Evolutionary conservation across 1,140 invertebrate species (phyloP).

Genomic region (Berghia stephanieae): DNA sequence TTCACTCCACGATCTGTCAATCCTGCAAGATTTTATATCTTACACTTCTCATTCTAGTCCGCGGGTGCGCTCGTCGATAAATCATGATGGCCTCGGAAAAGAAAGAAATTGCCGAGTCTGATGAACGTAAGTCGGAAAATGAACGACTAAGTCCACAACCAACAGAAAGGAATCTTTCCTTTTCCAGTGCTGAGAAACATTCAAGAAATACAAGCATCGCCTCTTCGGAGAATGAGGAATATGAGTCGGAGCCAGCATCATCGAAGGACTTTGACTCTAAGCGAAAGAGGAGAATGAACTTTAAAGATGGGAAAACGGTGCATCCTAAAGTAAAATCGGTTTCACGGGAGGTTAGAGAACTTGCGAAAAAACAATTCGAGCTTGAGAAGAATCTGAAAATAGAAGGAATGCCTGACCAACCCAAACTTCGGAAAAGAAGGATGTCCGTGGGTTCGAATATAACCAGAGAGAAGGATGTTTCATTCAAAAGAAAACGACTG

Average conservation of each 20-base stretch:
- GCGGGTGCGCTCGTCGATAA: not conserved
- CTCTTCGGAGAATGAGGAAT: not conserved
- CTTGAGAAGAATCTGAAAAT: slow-evolving; percentile 33
- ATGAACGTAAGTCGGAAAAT: not conserved
- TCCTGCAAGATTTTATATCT: too few species aligned
- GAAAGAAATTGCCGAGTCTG: not conserved
- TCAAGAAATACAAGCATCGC: too few species aligned
- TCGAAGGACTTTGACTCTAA: not conserved
- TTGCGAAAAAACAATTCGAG: slow-evolving; percentile 16
- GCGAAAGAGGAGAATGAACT: not conserved
- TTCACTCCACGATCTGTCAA: slow-evolving; percentile 27
- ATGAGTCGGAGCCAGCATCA: slow-evolving; percentile 23
- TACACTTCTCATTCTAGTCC: too few species aligned
- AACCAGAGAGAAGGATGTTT: slow-evolving; percentile 24
- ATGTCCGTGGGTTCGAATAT: slow-evolving; percentile 9
- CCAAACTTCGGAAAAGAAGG: slow-evolving; percentile 27
- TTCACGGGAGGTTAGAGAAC: slow-evolving; percentile 19
- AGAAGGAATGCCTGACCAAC: slow-evolving; percentile 26
- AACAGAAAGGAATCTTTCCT: not conserved
- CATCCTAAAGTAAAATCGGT: not conserved
- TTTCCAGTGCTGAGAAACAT: not conserved
- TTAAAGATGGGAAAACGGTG: slow-evolving; percentile 18
- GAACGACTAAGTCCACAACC: not conserved
- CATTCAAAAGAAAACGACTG: slow-evolving; percentile 23
- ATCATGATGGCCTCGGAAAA: not conserved